Conservation (phyloP, 2,888 invertebrate genomes). For the Plebejus melissa region DNA sequence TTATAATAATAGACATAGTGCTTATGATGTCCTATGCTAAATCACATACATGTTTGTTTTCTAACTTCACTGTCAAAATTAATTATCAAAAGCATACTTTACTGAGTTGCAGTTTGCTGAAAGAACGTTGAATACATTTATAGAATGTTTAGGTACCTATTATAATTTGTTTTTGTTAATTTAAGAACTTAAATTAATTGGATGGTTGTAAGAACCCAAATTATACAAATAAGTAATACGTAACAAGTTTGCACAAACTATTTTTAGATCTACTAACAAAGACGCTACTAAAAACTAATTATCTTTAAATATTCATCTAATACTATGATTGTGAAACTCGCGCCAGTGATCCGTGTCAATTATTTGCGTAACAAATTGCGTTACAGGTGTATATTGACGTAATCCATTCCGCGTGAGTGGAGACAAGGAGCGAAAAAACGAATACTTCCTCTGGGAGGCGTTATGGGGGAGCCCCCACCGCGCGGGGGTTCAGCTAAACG, state of each 20-base stretch:
- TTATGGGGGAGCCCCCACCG: slow-evolving; percentile 38
- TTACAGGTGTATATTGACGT: slow-evolving; percentile 49
- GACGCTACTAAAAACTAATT: background rate
- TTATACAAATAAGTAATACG: background rate
- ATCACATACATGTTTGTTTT: background rate
- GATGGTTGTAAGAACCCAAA: background rate
- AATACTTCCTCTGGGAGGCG: slow-evolving; percentile 52
- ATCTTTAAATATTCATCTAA: background rate
- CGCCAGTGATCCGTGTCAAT: slow-evolving; percentile 42
- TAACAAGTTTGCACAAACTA: no score
- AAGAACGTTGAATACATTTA: background rate
- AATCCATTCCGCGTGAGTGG: slow-evolving; percentile 56
- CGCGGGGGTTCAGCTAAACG: slow-evolving; percentile 36
- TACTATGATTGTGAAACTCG: slow-evolving; percentile 37
- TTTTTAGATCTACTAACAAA: background rate
- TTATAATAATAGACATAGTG: no score
- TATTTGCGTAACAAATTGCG: slow-evolving; percentile 53
- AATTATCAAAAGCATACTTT: no score
- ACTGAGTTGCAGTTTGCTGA: background rate
- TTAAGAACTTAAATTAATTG: no score
- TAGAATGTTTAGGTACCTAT: background rate
- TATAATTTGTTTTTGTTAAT: no score
- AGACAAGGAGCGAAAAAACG: slow-evolving; percentile 52
- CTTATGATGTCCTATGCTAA: background rate
- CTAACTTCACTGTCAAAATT: no score